Conservation (phyloP, 1,140 invertebrate species). For the Polypedilum pembai region DNA sequence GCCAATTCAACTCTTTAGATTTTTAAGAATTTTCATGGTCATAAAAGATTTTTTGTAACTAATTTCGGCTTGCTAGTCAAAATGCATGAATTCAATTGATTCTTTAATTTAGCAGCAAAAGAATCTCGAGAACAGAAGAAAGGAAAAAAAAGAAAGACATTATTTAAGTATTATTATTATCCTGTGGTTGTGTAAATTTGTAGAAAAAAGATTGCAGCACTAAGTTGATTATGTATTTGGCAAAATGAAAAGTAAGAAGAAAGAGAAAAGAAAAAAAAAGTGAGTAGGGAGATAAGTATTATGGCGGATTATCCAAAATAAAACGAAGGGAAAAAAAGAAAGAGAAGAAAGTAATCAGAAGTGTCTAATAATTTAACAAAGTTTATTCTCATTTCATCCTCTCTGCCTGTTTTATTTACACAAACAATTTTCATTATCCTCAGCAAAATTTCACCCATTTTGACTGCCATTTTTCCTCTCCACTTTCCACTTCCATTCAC, state of each 20-base stretch:
- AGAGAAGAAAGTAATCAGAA: constrained; percentile 4
- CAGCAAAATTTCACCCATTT: not conserved
- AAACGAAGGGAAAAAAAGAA: not conserved
- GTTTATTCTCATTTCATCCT: not conserved
- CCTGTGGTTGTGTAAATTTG: constrained; percentile 16
- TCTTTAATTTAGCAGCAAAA: too few relatives aligned
- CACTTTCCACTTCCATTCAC: not conserved
- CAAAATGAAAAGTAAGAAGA: not conserved
- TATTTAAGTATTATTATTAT: not conserved
- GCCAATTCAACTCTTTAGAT: too few relatives aligned
- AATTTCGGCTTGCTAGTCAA: too few relatives aligned
- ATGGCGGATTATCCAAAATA: not conserved
- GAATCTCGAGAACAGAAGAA: too few relatives aligned
- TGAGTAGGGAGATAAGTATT: not conserved
- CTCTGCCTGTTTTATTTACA: not conserved
- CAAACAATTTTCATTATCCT: constrained; percentile 13
- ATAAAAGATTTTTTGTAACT: too few relatives aligned
- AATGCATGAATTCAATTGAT: too few relatives aligned
- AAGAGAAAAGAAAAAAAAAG: too few relatives aligned
- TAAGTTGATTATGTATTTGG: constrained; percentile 7
- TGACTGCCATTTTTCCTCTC: not conserved
- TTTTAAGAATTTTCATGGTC: too few relatives aligned
- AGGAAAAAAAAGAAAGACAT: too few relatives aligned
- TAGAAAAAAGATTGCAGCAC: not conserved
- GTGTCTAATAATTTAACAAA: constrained; percentile 22